A percentile compares a stretch with the other conserved stretches of the same genome.
phyloP scores from a whole-genome alignment of 1,140 invertebrate species.

The Uloborus diversus region DNA sequence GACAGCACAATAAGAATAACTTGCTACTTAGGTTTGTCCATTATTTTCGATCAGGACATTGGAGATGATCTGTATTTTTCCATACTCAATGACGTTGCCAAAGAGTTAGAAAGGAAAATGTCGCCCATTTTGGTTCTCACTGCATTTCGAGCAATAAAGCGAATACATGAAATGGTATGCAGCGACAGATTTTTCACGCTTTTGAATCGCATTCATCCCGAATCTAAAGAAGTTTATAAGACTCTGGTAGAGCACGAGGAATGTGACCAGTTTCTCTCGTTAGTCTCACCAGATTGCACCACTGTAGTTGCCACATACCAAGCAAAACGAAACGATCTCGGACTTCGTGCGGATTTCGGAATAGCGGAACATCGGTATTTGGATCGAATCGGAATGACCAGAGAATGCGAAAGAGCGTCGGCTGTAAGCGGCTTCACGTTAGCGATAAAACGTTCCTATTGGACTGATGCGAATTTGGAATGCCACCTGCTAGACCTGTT shows the following conservation, averaged over 20 bases:
- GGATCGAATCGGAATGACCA: background rate
- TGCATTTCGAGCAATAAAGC: background rate
- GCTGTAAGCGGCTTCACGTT: background rate
- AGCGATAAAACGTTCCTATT: background rate
- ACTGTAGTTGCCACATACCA: background rate
- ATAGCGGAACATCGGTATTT: background rate
- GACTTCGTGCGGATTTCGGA: background rate
- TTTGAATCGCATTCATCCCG: background rate
- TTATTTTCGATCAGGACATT: conserved; percentile 29
- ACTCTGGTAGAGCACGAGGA: background rate
- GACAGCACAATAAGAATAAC: background rate
- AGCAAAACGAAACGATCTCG: background rate
- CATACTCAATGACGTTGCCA: background rate
- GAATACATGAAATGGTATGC: background rate
- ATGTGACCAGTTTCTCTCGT: background rate
- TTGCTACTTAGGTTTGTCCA: background rate
- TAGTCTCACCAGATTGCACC: background rate
- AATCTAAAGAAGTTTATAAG: conserved; percentile 10
- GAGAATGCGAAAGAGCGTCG: conserved; percentile 5
- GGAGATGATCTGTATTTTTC: background rate
- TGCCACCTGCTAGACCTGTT: conserved; percentile 11
- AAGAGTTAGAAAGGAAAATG: background rate
- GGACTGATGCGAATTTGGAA: background rate
- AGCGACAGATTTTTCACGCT: conserved; percentile 14
- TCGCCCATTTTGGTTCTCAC: background rate